Percentiles rank a stretch among this genome's conserved stretches.
Conservation (phyloP, 1,140 invertebrate species). For the Neoseiulus cucumeris region DNA sequence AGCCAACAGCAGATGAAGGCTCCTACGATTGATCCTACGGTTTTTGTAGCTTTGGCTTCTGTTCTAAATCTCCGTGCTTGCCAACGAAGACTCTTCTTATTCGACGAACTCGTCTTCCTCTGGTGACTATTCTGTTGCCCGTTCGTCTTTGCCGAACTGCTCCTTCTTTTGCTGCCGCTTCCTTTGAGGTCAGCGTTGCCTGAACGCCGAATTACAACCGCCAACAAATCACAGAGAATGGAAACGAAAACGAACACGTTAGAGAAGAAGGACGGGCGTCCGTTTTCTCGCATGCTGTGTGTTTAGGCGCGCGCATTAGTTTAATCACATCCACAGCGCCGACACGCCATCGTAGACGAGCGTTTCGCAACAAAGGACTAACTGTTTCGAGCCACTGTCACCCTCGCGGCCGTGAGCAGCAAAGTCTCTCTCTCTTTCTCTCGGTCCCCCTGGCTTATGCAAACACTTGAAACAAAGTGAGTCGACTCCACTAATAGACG, state of each 20-base stretch:
- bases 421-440: no score
- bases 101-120: constrained; percentile 9
- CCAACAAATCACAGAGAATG: not conserved
- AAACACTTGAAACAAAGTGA: no score
- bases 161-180: constrained; percentile 11
- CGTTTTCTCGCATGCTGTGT: not conserved
- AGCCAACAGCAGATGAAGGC: constrained; percentile 82
- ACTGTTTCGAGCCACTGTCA: no score
- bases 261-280: not conserved
- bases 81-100: constrained; percentile 34
- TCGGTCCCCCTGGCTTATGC: no score
- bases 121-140: constrained; percentile 35
- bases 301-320: no score
- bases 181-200: constrained; percentile 7
- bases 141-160: constrained; percentile 11
- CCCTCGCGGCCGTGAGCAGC: no score
- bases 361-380: no score
- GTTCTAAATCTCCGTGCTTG: constrained; percentile 63
- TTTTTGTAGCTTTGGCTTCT: constrained; percentile 85
- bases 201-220: not conserved
- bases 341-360: no score
- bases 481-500: no score
- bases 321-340: no score
- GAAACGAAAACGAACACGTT: not conserved
- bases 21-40: constrained; percentile 75